A percentile compares a stretch with the other conserved stretches of the same genome.
Conservation (phyloP, 2,797 vertebrate species). For the Myotis vivesi region DNA sequence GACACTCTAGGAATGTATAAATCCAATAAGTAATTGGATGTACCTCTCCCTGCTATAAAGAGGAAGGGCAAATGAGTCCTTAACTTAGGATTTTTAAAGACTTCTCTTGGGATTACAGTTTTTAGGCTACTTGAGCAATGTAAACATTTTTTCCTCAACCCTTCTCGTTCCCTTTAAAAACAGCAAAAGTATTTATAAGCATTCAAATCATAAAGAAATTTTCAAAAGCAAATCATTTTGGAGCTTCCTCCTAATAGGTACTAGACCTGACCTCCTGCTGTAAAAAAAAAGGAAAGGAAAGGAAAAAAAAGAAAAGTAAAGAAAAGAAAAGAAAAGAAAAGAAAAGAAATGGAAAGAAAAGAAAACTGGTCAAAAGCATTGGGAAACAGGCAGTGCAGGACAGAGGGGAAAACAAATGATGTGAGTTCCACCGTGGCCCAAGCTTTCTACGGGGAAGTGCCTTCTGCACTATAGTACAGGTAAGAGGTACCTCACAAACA, state of each 20-base stretch:
- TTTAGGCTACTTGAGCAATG: background rate
- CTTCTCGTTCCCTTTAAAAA: background rate
- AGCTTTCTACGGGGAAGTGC: background rate
- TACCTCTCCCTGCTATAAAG: background rate
- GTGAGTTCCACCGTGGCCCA: background rate
- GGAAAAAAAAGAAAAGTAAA: background rate
- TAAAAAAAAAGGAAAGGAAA: background rate
- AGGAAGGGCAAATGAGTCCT: background rate
- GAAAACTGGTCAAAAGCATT: background rate
- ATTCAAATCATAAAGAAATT: background rate
- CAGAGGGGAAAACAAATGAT: background rate
- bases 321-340: background rate
- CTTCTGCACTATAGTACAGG: background rate
- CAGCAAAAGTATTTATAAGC: conserved; percentile 15
- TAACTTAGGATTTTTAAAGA: background rate
- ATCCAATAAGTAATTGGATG: background rate
- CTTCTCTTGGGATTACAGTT: background rate
- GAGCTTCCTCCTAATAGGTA: background rate
- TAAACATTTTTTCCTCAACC: background rate
- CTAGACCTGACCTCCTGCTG: background rate
- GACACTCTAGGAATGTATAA: background rate
- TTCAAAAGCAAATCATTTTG: conserved; percentile 19
- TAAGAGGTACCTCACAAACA: background rate
- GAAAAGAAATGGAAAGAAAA: too few species aligned
- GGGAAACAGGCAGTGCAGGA: background rate